Conservation (phyloP, 2,113 vertebrate genomes). For the Prunella himalayana region DNA sequence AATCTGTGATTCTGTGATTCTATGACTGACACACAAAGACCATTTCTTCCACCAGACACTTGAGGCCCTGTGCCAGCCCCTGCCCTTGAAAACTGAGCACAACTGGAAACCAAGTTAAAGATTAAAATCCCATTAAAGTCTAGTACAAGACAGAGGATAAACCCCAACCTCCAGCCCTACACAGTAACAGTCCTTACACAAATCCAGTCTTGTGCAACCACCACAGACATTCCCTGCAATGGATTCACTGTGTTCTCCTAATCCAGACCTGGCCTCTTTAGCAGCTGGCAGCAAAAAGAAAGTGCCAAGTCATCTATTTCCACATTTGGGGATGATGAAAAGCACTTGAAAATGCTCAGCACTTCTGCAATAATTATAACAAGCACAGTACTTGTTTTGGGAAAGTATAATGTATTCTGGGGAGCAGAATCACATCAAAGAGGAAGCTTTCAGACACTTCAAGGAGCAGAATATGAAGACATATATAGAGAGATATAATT, state of each 20-base stretch:
- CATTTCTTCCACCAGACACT: not conserved
- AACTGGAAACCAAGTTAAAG: not conserved
- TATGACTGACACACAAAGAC: not conserved
- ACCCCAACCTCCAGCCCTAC: not conserved
- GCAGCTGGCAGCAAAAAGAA: constrained; percentile 59
- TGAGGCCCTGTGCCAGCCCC: not conserved
- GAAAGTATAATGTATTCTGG: constrained; percentile 54
- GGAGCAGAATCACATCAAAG: constrained; percentile 37
- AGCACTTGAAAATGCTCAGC: constrained; percentile 47
- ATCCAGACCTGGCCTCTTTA: constrained; percentile 55
- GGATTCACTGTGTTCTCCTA: not conserved
- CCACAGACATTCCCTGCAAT: not conserved
- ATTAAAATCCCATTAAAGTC: not conserved
- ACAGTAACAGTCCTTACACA: not conserved
- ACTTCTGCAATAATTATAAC: constrained; percentile 57
- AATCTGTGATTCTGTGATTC: not conserved
- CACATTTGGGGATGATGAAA: constrained; percentile 63
- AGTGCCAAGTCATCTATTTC: constrained; percentile 59
- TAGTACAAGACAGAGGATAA: not conserved
- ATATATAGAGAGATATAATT: constrained; percentile 29
- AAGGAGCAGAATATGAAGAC: constrained; percentile 38
- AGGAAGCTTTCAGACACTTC: constrained; percentile 47
- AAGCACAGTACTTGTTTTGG: constrained; percentile 47
- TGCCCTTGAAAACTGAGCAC: not conserved
- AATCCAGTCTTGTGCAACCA: not conserved